Conservation (phyloP, 1,140 invertebrate genomes). For the Heterodera schachtii region DNA sequence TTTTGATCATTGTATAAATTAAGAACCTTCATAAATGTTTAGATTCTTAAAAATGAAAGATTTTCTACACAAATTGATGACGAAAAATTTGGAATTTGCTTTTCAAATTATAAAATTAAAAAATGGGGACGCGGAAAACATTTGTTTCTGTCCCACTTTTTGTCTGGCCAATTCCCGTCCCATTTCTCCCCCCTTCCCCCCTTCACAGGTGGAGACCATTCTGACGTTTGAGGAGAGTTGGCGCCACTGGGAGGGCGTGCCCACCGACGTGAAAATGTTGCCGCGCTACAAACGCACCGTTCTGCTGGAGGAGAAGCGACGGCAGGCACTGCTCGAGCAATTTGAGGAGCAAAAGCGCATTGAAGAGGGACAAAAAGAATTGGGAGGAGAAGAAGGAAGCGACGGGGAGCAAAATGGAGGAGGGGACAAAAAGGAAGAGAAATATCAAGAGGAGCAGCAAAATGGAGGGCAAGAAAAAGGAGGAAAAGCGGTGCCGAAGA, state of each 20-base stretch:
- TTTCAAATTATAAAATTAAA: too few species aligned
- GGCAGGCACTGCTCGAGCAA: not conserved
- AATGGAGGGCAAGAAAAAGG: not conserved
- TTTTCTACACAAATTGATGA: too few species aligned
- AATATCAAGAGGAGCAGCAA: not conserved
- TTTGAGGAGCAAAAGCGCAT: not conserved
- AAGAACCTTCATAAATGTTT: too few species aligned
- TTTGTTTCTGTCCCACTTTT: too few species aligned
- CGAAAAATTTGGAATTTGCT: too few species aligned
- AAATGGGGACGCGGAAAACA: too few species aligned
- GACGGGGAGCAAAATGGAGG: not conserved
- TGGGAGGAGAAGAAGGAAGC: not conserved
- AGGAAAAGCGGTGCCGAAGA: not conserved
- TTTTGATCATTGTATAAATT: too few species aligned
- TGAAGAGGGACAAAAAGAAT: not conserved
- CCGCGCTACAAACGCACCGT: conserved; percentile 48
- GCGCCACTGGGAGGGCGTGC: conserved; percentile 45
- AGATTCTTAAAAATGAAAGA: too few species aligned
- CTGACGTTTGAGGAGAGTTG: conserved; percentile 51
- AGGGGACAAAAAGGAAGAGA: not conserved
- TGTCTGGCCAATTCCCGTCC: too few species aligned
- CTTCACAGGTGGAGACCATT: conserved; percentile 59
- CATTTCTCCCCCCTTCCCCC: too few species aligned
- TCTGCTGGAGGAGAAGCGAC: conserved; percentile 30
- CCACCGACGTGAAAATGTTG: conserved; percentile 59